A percentile compares a stretch with the other conserved stretches of the same genome.
Evolutionary conservation across 2,888 invertebrate genomes (phyloP).

Genomic region (Tipula confusa): DNA sequence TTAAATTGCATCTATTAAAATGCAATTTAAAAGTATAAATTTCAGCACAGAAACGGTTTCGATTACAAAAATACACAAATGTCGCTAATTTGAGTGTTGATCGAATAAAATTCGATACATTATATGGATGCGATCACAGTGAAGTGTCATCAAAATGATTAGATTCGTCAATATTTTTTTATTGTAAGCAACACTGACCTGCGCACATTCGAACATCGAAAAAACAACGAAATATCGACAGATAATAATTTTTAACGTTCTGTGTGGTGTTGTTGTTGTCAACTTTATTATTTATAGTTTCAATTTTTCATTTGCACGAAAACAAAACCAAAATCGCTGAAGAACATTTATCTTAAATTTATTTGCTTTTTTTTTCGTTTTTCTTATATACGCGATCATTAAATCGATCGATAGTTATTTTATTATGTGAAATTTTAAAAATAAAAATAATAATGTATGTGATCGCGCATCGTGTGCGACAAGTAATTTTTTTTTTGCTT

Average conservation of each 20-base stretch:
- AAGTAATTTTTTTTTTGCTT: not conserved
- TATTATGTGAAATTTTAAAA: constrained; percentile 8
- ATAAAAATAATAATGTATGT: not conserved
- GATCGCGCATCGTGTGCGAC: constrained; percentile 25
- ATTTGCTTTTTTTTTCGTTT: not conserved
- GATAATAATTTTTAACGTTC: not conserved
- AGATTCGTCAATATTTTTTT: not conserved
- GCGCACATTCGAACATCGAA: not conserved
- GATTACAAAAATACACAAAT: not conserved
- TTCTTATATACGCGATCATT: not conserved
- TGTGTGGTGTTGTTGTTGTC: not conserved
- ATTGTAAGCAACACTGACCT: not conserved
- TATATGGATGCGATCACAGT: not conserved
- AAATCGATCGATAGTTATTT: constrained; percentile 25
- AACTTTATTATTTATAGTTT: not conserved
- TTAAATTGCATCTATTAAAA: constrained; percentile 12
- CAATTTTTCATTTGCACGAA: not conserved
- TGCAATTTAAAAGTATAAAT: not conserved
- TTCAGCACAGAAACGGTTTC: not conserved
- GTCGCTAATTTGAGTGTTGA: not conserved
- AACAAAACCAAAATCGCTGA: not conserved
- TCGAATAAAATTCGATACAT: not conserved
- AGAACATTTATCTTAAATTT: constrained; percentile 25
- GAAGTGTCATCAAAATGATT: not conserved
- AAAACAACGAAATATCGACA: not conserved